Evolutionary conservation across 1,140 invertebrate species (phyloP), one percentile per base, ranked within the genome.

Genomic region (Wasmannia auropunctata): DNA sequence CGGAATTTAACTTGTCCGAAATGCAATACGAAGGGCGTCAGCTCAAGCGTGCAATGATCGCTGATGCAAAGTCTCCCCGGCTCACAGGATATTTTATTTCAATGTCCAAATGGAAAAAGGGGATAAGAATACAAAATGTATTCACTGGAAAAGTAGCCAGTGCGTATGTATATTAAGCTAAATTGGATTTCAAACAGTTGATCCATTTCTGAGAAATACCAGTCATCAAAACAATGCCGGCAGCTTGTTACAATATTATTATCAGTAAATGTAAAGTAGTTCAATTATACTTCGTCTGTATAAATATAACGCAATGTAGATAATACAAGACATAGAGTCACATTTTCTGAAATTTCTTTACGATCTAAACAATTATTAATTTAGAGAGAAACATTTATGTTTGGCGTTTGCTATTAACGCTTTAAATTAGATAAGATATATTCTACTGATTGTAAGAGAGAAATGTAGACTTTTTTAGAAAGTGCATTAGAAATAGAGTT

Each of bases 21-120:
- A 58, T 37, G 58, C 22, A 86, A 83, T 62, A 28, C 54, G 54
- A 28, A 37, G n/a, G 56, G 40, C 63, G 25, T 54, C 62, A 87
- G 58, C 80, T 85, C 81, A 75, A 72, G 76, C 86, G 63, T 87
- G 75, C 84, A 19, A 40, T 87, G 88, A 90, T 90, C 87, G 87
- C 72, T 90, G 87, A 88, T 90, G 43, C 75, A 86, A 69, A 81
- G 83, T 74, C 85, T 81, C 69, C 19, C 86, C 43, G 86, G 74
- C 86, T 87, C 69, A 31, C 69, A 25, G 56, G 69, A 90, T 88
- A 79, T 81, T 88, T 90, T 88, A 86, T 88, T 88, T 87, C 79
- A 85, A 88, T 81, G 65, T 51, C 8, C 69, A 74, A 67, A 51
- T 63, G 25, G 72, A 70, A 51, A 28, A 49, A 34, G 19, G 72